These are phyloP conservation scores for Onychostruthus taczanowskii DNA, from an alignment of 2,113 vertebrate species.

Conservation along the genomic window DNA sequence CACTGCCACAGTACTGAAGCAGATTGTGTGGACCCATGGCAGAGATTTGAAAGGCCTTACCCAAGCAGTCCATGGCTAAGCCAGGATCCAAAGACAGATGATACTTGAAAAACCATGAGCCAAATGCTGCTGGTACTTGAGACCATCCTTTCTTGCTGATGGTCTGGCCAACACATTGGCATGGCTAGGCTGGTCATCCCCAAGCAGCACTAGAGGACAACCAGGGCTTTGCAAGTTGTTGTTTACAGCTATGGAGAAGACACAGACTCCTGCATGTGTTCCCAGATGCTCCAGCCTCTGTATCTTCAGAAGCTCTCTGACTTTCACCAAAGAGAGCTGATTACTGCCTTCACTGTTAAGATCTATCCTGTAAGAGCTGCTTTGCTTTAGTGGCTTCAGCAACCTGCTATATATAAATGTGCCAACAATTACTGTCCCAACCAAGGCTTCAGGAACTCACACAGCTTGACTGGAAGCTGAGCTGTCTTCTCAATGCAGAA, in stretches of 20 bases:
- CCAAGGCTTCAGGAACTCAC: not conserved
- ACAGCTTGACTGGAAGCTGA: not conserved
- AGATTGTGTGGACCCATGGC: not conserved
- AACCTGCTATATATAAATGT: not conserved
- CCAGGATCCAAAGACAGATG: rapidly evolving
- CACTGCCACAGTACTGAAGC: not conserved
- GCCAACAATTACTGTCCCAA: not conserved
- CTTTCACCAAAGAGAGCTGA: not conserved
- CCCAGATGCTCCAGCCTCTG: not conserved
- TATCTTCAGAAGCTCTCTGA: not conserved
- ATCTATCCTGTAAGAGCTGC: not conserved
- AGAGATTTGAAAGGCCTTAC: not conserved
- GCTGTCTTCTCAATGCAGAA: not conserved
- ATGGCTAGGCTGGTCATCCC: not conserved
- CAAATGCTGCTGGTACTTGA: not conserved
- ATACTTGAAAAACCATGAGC: not conserved
- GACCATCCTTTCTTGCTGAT: not conserved
- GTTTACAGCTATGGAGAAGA: not conserved
- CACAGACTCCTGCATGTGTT: not conserved
- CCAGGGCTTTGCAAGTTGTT: not conserved
- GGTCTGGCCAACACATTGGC: not conserved
- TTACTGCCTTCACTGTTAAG: not conserved
- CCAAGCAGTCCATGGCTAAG: not conserved
- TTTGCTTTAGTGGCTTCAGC: not conserved
- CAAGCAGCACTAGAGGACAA: not conserved